Evolutionary conservation across 1,140 invertebrate genomes (phyloP), one percentile per base, ranked within the genome.

Genomic region (Hylyphantes graminicola): DNA sequence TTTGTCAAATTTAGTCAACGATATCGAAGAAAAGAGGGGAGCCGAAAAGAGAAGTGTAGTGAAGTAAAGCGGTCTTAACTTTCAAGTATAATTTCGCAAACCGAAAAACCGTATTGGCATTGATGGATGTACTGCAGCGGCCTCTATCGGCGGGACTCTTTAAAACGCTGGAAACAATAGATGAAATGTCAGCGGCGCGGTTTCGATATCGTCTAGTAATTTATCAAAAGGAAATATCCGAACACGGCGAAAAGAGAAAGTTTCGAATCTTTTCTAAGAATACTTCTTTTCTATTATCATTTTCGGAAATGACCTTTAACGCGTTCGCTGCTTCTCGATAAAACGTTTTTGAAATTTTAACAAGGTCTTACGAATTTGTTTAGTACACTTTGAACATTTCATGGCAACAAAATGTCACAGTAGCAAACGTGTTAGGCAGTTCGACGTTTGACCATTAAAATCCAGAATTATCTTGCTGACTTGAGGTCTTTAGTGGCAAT

Each of bases 11-110:
- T 5, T 35, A 65, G 17, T 4, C 17, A 65, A 17, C 11, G 17
- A 65, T 21, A 65, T 21, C 6, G 19, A n/a, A 65, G 10, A 21
- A 5, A 7, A 50, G 35, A 50, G 21, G 17, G 13, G 68, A 72
- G 68, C 13, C 21, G 48, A 19, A 74, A 48, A 48, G 12, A 48
- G 53, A 51, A 15, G 48, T 72, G 68, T 12, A 53, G 64, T 17
- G 11, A 59, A 48, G 35, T 21, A 54, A 80, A 74, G 15, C 10
- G 48, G 50, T 55, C 77, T 80, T 80, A 80, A 80, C 77, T 80
- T 80, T 80, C 77, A 80, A 80, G 70, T 80, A 80, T 80, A 80
- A 80, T 80, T 80, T 80, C 65, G 64, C 63, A 21, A 80, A 80
- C 77, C 77, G 77, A 80, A 70, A 35, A 80, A 55, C 77, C 77